Evolutionary conservation across 1,140 invertebrate genomes (phyloP).

Genomic region (Thalassaphorura encarpata): DNA sequence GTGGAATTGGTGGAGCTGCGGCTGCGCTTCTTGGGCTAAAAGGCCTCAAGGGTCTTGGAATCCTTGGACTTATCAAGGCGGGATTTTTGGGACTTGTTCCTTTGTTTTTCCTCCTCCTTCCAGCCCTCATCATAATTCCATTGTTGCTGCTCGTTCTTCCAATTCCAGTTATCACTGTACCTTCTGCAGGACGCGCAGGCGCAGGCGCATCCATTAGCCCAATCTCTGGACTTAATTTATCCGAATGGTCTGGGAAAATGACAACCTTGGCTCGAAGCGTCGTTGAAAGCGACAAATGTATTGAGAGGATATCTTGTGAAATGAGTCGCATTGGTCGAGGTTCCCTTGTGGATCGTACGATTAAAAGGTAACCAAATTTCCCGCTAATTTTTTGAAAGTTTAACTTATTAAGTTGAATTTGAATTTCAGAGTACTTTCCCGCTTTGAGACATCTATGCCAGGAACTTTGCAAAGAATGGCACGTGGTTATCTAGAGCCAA

Average conservation of each 20-base stretch:
- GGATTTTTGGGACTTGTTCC: constrained; percentile 13
- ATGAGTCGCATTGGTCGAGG: constrained; percentile 22
- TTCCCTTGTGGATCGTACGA: constrained; percentile 20
- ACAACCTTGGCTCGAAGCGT: constrained; percentile 22
- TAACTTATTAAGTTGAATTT: background rate
- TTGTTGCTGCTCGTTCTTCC: constrained; percentile 26
- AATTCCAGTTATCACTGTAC: constrained; percentile 28
- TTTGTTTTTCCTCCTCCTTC: constrained; percentile 12
- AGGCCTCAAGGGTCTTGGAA: constrained; percentile 26
- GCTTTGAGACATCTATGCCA: constrained; percentile 26
- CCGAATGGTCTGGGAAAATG: constrained; percentile 23
- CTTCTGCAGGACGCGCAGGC: constrained; percentile 6
- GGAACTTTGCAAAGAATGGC: constrained; percentile 22
- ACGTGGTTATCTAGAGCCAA: constrained; percentile 21
- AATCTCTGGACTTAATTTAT: constrained; percentile 8
- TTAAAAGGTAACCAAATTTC: constrained; percentile 18
- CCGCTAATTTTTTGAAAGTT: background rate
- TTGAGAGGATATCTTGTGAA: constrained; percentile 28
- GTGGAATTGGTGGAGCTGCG: constrained; percentile 17
- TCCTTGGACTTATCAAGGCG: constrained; percentile 18
- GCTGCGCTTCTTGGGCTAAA: constrained; percentile 29
- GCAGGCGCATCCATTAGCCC: background rate
- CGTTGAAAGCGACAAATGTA: constrained; percentile 28
- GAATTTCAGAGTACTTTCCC: constrained; percentile 16
- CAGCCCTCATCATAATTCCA: constrained; percentile 22